Evolutionary conservation across 2,888 invertebrate genomes (phyloP), one percentile per base, ranked within the genome.

Genomic region (Brachypterus glaber): DNA sequence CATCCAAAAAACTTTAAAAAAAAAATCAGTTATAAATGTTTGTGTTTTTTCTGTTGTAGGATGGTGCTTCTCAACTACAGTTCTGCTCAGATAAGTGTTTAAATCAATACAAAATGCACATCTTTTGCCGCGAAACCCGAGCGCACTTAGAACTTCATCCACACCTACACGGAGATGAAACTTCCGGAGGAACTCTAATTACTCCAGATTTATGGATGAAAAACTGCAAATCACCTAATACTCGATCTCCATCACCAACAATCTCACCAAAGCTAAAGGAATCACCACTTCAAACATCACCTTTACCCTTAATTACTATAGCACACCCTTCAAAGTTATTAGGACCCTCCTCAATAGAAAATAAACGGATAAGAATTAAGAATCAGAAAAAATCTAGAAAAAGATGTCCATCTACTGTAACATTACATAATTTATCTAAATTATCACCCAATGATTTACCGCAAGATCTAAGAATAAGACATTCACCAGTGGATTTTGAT

Each of bases 41-140:
- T 5, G 21, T 27, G 12, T 27, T 27, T 5, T 57, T 60, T 21
- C 77, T n/a, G n/a, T n/a, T n/a, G n/a, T n/a, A 89, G 73, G 91
- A 91, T 57, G 90, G 90, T 30, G 87, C 89, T 48, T 83, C 86
- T 14, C 90, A 90, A 57, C 71, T 92, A 30, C 91, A 92, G 66
- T 92, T 92, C 64, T 85, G 79, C 64, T 89, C 89, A 31, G 89
- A 91, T 64, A 90, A 90, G 72, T 93, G 92, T 59, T 72, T 92
- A 49, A 92, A 91, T 61, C 91, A 92, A 65, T 93, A 92, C 73
- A 92, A 93, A 70, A 92, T 93, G 91, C 89, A 91, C 64, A 90
- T 92, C 47, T 93, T 93, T 68, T 92, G 92, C 67, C 79, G 85
- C 34, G 92, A 92, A 68, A 90, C 92, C 3, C 84, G 89, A 60